Evolutionary conservation across 2,888 invertebrate genomes (phyloP), one percentile per base, ranked within the genome.

Genomic region (Ornithoptera alexandrae): DNA sequence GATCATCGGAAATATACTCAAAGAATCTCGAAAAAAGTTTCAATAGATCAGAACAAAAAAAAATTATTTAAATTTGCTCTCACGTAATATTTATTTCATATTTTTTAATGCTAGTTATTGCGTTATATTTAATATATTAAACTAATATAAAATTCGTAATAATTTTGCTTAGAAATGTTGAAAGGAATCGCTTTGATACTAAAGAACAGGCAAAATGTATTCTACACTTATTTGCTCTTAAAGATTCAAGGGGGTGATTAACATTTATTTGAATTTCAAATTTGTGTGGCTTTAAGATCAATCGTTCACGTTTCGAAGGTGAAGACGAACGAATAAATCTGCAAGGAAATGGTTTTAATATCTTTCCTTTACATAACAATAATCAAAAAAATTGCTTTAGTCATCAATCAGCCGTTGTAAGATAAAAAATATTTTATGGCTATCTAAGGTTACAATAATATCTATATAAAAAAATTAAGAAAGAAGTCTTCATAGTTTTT

Each of bases 191-290:
- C 50, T 50, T 50, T 36, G 7, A 30, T 17, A 20, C 6, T 39
- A 57, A 20, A 22, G 53, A 62, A 56, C 15, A 22, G 42, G 24
- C 50, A 15, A 65, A 65, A 36, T 58, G 58, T 36, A 62, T 65
- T 69, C 62, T 62, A 62, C 65, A 66, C 65, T 64, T 62, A 69
- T 62, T 69, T 66, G 57, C 63, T 68, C 58, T 58, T 63, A 39
- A 66, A 66, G 69, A 66, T 65, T 66, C 65, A 58, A 46, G 30
- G 39, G 57, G 62, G 17, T 57, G 69, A 69, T 69, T 69, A 69
- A 69, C 65, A 69, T 69, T 69, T 65, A 65, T 69, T 69, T 65
- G 69, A 69, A 69, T 69, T 30, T 65, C 65, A 69, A 69, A 69
- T 65, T 12, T 30, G 46, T 62, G 65, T 39, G 65, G 65, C 42